Evolutionary conservation across 1,140 invertebrate species (phyloP).

Genomic region (Cydia amplana): DNA sequence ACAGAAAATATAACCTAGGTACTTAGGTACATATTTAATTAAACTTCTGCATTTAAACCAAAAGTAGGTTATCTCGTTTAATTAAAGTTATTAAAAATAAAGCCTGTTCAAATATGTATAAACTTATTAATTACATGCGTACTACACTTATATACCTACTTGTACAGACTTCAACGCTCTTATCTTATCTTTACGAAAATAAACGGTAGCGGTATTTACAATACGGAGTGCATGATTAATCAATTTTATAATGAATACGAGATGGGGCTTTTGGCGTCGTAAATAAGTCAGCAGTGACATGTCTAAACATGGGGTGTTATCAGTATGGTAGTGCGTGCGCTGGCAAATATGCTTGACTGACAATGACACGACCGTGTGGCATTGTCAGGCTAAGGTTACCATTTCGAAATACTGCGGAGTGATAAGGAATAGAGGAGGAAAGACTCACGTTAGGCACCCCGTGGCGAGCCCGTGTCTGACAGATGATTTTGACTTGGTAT

Average conservation of each 20-base stretch:
- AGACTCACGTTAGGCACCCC: no score
- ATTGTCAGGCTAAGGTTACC: conserved; percentile 46
- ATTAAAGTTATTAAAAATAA: conserved; percentile 32
- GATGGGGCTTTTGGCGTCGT: conserved; percentile 57
- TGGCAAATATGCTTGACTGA: conserved; percentile 49
- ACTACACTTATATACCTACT: neutral
- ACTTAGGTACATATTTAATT: neutral
- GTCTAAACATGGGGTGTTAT: conserved; percentile 52
- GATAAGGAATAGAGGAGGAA: neutral
- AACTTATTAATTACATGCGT: conserved; percentile 25
- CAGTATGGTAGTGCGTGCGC: conserved; percentile 42
- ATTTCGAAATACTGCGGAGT: conserved; percentile 42
- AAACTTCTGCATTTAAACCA: conserved; percentile 7
- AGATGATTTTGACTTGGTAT: neutral
- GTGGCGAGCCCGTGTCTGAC: neutral
- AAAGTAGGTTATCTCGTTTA: conserved; percentile 27
- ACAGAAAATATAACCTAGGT: neutral
- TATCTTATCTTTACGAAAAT: conserved; percentile 49
- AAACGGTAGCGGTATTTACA: conserved; percentile 56
- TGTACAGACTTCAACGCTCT: conserved; percentile 17
- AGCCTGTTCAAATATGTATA: conserved; percentile 18
- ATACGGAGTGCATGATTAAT: conserved; percentile 51
- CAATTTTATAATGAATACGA: conserved; percentile 55
- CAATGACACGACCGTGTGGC: conserved; percentile 54
- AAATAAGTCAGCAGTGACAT: conserved; percentile 63